Evolutionary conservation across 1,140 invertebrate species (phyloP), one percentile per base, ranked within the genome.

Genomic region (Zaprionus vittiger): DNA sequence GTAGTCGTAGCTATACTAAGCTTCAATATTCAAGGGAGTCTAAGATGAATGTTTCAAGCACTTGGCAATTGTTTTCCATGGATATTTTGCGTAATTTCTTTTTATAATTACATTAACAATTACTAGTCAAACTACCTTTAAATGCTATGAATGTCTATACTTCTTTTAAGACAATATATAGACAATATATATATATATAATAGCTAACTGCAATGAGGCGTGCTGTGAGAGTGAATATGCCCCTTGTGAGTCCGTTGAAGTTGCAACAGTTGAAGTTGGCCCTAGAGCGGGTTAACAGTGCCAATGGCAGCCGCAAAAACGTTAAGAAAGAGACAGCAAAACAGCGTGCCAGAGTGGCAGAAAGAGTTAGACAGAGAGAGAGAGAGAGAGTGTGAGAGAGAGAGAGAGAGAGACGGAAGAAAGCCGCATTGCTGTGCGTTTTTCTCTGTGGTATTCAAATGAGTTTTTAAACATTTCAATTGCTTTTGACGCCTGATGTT

Each of bases 391-490:
- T 20, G 17, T 4, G 37, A 38, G 37, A 38, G 37, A 12, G 37
- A 12, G 37, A 38, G 22, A 38, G 34, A 44, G 20, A 15, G 52
- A 54, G 17, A 41, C 14, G 20, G 14, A n/a, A 59, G 74, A 76
- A 54, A 71, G 38, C 73, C 73, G 67, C 77, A 72, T 44, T 55
- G 62, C 70, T 80, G 56, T 74, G 70, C 61, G 64, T 73, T 77
- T 78, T 72, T 73, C 44, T 26, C 61, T 69, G 79, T 69, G 79
- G 79, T 73, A 80, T 80, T 80, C 75, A 80, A 80, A 80, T 80
- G 79, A 80, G 79, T 80, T 80, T 80, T 80, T 80, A 80, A 80
- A 80, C 79, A 80, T 78, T 80, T 80, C 75, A 80, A 73, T 80
- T 80, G 79, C 70, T 80, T 80, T 80, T 80, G 79, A 80, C 79